phyloP scores from a whole-genome alignment of 1,140 invertebrate genomes.

The Pemphigus obesinymphae region DNA sequence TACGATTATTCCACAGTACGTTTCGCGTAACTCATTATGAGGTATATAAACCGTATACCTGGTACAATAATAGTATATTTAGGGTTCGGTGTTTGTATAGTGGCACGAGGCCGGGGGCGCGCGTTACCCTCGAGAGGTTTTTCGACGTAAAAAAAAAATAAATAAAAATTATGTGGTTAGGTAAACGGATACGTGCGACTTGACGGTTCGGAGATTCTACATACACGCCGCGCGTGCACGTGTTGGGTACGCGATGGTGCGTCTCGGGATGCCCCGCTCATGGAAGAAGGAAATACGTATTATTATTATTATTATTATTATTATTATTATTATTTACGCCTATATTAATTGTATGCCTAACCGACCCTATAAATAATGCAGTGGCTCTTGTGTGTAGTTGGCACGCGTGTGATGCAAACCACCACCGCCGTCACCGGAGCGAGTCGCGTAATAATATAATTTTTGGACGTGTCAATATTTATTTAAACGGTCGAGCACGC shows the following conservation, averaged over 20 bases:
- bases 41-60: too few species aligned
- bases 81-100: not conserved
- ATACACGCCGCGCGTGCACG: not conserved
- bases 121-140: constrained; percentile 23
- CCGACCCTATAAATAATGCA: not conserved
- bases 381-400: not conserved
- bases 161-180: constrained; percentile 3
- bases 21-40: too few species aligned
- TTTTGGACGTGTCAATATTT: constrained; percentile 6
- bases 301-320: not conserved
- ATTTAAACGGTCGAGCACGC: constrained; percentile 20
- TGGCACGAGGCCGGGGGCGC: constrained; percentile 1
- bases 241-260: not conserved
- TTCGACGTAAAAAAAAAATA: constrained; percentile 6
- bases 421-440: not conserved
- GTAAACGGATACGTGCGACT: constrained; percentile 29
- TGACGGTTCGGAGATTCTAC: constrained; percentile 28
- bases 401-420: not conserved
- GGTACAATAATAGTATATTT: constrained; percentile 17
- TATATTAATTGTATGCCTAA: not conserved
- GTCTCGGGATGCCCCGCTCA: not conserved
- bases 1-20: not conserved
- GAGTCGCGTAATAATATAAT: not conserved
- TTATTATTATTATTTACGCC: too few species aligned
- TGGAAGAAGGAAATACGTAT: not conserved